Evolutionary conservation across 2,888 invertebrate species (phyloP).

Genomic region (Lysandra coridon): DNA sequence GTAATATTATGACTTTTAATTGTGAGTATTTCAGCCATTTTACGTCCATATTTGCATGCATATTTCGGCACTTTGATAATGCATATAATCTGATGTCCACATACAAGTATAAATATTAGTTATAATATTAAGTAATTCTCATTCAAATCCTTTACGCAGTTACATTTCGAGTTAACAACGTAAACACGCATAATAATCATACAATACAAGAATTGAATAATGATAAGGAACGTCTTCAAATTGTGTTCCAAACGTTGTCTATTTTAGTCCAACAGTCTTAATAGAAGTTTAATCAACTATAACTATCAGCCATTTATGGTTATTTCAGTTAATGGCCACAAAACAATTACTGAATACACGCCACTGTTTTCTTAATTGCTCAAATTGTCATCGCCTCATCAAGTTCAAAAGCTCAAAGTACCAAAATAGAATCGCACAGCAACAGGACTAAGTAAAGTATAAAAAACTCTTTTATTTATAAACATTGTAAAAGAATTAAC

Average conservation of each 20-base stretch:
- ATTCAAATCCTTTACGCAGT: too few species aligned
- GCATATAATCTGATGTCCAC: too few species aligned
- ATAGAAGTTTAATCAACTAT: conserved; percentile 1
- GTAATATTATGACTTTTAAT: too few species aligned
- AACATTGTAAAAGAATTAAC: too few species aligned
- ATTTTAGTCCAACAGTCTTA: background rate
- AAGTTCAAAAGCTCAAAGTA: background rate
- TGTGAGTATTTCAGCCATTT: too few species aligned
- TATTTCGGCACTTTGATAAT: too few species aligned
- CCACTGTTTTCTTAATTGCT: conserved; percentile 7
- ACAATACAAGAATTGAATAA: background rate
- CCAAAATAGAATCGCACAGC: too few species aligned
- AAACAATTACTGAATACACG: conserved; percentile 21
- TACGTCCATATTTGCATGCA: too few species aligned
- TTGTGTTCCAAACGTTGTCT: background rate
- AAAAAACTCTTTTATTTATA: too few species aligned
- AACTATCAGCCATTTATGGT: conserved; percentile 15
- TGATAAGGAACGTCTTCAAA: background rate
- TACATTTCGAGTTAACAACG: background rate
- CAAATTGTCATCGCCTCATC: conserved; percentile 4
- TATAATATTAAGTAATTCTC: too few species aligned
- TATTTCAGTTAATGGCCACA: conserved; percentile 12
- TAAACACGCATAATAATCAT: background rate
- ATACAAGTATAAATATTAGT: too few species aligned
- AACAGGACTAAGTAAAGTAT: too few species aligned